Base-by-base conservation (phyloP, 92 coral and sea anemone species). In the Epizoanthus stellaris region DNA sequence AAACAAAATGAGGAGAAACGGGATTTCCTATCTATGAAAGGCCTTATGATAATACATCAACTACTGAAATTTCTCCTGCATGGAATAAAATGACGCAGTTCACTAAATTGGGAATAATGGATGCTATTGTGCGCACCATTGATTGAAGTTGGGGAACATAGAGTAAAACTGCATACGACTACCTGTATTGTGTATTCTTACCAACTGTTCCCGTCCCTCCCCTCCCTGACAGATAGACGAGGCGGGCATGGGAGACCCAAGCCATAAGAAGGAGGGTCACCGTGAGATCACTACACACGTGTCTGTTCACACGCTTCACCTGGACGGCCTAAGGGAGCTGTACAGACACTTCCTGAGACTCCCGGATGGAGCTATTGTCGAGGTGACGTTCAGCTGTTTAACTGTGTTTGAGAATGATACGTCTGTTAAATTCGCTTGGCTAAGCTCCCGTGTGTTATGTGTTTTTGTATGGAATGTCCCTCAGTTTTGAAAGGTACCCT, bases 361-460 rank as follows among this genome's bases (percentile, higher is more conserved):
- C 36, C 98, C 98, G 17, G 98, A 96, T 62, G 98, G 98, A 5
- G 98, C 98, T 42, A 91, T 96, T 84, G 98, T 96, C 6, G 98
- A 96, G 98, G 98, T 96, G 21, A 74, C 89, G 20, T 11, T 6
- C 56, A 52, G 56, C 2, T 52, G 56, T 52, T 9, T 52, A 13
- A 9, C 13, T 52, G 56, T 11, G 14, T 15, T 52, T 52, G 56
- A 52, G 36, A 52, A 52, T 9, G 54, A 13, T 52, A 52, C 12
- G 56, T 52, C 2, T 1, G 36, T 30, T 30, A 30, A 30, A 0
- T 30, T 30, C 36, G 36, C 36, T 30, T 30, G 36, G 36, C 2
- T 30, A 30, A 30, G 36, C 36, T 30, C 36, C 36, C 36, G 36
- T 30, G 36, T 30, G 36, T 30, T 30, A 30, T 30, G 36, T 52